These are phyloP conservation scores for Dione vanillae DNA, from an alignment of 2,888 invertebrate genomes.

Conservation along the genomic window DNA sequence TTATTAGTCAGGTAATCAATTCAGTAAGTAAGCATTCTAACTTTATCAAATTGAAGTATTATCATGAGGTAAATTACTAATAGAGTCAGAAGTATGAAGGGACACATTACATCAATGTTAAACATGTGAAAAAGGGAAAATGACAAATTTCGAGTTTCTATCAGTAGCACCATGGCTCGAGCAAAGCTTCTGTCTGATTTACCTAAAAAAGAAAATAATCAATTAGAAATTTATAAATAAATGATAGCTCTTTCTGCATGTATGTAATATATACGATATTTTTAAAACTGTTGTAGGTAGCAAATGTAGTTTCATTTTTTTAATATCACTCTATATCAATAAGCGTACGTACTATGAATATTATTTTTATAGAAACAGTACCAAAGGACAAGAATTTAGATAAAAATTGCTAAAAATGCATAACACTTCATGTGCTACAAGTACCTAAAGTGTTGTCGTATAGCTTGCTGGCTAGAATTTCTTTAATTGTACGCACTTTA, in stretches of 20 bases:
- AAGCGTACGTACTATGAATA: too few relatives aligned
- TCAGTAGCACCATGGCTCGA: conserved; percentile 65
- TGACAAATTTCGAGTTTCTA: conserved; percentile 66
- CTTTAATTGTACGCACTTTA: conserved; percentile 11
- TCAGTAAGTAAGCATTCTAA: conserved; percentile 42
- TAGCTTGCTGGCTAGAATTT: conserved; percentile 53
- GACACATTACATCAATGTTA: conserved; percentile 67
- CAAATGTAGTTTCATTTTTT: too few relatives aligned
- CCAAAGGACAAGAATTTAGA: too few relatives aligned
- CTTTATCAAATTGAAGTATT: conserved; percentile 66
- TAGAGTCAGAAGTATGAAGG: conserved; percentile 67
- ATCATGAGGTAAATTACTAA: conserved; percentile 71
- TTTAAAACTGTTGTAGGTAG: too few relatives aligned
- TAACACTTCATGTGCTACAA: too few relatives aligned
- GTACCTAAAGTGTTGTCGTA: conserved; percentile 64
- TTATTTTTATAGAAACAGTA: too few relatives aligned
- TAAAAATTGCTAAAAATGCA: too few relatives aligned
- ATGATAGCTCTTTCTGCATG: too few relatives aligned
- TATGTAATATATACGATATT: too few relatives aligned
- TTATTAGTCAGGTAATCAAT: neutral
- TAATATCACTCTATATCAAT: too few relatives aligned
- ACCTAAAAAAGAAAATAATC: conserved; percentile 58
- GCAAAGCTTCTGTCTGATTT: conserved; percentile 65
- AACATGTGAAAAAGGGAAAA: conserved; percentile 70
- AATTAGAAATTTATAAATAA: neutral